Evolutionary conservation across 2,113 vertebrate species (phyloP).

Genomic region (Rhinolophus ferrumequinum): DNA sequence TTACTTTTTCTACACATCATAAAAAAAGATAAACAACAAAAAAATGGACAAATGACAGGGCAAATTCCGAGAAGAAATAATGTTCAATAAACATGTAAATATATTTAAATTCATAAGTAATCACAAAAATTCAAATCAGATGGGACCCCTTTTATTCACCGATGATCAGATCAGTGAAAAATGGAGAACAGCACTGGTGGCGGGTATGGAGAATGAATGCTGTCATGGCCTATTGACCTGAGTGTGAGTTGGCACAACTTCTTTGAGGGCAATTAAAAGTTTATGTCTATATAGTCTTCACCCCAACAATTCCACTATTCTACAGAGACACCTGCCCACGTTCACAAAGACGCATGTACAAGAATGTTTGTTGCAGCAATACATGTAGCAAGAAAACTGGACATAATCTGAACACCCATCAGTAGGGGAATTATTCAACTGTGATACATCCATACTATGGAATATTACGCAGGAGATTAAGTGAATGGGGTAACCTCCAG

Average conservation of each 20-base stretch:
- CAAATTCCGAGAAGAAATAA: not conserved
- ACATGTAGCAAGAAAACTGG: not conserved
- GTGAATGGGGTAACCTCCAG: not conserved
- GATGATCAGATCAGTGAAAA: not conserved
- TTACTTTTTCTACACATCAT: not conserved
- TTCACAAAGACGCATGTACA: not conserved
- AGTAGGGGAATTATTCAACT: not conserved
- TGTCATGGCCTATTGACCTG: not conserved
- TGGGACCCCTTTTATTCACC: not conserved
- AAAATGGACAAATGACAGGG: not conserved
- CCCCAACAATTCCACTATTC: not conserved
- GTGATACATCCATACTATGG: not conserved
- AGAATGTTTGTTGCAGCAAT: not conserved
- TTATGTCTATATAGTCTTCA: not conserved
- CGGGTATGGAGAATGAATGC: not conserved
- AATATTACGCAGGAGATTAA: not conserved
- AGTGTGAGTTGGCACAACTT: not conserved
- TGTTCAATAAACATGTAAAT: not conserved
- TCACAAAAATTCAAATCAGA: not conserved
- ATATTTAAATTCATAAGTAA: not conserved
- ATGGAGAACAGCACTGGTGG: not conserved
- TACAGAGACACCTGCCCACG: not conserved
- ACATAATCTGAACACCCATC: not conserved
- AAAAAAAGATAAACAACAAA: not conserved
- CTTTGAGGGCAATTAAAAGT: not conserved